Percentiles rank a stretch among this genome's conserved stretches.
Conservation (phyloP, 2,888 invertebrate genomes). For the Diarsia dahlii region DNA sequence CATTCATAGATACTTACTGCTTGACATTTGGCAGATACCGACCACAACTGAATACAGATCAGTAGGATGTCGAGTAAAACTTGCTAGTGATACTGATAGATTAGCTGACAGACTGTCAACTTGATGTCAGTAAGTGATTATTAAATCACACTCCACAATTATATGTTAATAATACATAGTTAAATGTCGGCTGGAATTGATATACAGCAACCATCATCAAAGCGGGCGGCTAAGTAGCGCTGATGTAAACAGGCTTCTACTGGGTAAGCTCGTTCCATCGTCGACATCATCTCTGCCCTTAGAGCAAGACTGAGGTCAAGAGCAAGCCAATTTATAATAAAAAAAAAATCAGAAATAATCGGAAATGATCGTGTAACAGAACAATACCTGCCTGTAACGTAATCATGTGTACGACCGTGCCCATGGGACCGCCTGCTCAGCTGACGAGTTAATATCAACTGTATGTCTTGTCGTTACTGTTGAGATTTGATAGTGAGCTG, state of each 20-base stretch:
- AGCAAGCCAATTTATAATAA: too few relatives aligned
- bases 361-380: conserved; percentile 1
- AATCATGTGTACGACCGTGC: conserved; percentile 4
- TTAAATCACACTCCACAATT: background rate
- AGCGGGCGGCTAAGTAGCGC: background rate
- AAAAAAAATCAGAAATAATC: too few relatives aligned
- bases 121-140: background rate
- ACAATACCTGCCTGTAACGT: background rate
- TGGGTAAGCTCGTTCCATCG: too few relatives aligned
- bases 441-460: conserved; percentile 4
- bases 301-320: too few relatives aligned
- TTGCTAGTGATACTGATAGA: background rate
- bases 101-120: background rate
- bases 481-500: background rate
- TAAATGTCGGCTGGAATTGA: background rate
- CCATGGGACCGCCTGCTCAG: background rate
- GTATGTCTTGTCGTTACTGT: background rate
- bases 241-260: too few relatives aligned
- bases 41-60: background rate
- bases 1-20: background rate
- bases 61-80: background rate
- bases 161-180: background rate
- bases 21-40: background rate
- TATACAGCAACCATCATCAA: background rate
- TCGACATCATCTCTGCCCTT: too few relatives aligned